Percentiles rank a stretch among this genome's conserved stretches.
phyloP scores from a whole-genome alignment of 2,113 vertebrate genomes.

The Pelecanoides urinatrix region DNA sequence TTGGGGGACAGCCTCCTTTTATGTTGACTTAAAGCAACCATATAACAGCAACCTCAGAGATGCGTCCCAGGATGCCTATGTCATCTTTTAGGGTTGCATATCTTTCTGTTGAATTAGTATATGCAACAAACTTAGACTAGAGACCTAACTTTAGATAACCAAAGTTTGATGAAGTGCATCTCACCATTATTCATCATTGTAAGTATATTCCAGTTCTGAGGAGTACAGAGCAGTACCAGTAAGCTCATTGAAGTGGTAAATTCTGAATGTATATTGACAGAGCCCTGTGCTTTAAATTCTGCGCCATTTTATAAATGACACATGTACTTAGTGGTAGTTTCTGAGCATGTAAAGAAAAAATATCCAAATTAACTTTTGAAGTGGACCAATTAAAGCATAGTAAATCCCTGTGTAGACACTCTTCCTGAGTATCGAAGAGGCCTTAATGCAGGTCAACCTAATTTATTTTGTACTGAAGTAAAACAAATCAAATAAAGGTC shows the following conservation, averaged over 20 bases:
- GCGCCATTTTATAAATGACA: background rate
- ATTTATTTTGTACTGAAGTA: slow-evolving; percentile 55
- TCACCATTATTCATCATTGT: background rate
- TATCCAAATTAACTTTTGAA: slow-evolving; percentile 37
- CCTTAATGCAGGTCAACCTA: slow-evolving; percentile 51
- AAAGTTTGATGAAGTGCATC: background rate
- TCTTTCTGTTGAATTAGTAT: background rate
- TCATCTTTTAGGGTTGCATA: background rate
- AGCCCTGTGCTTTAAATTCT: background rate
- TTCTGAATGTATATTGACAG: background rate
- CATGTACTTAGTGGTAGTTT: background rate
- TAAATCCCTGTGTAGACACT: slow-evolving; percentile 30
- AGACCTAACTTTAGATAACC: background rate
- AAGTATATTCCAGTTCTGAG: background rate
- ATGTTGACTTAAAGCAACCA: background rate
- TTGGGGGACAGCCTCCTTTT: background rate
- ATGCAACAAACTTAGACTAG: background rate
- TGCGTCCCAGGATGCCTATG: background rate
- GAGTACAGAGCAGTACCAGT: background rate
- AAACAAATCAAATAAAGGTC: slow-evolving; percentile 61
- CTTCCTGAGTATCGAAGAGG: slow-evolving; percentile 3
- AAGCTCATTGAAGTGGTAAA: background rate
- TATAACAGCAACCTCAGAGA: background rate
- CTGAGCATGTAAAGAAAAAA: background rate
- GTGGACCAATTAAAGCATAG: slow-evolving; percentile 21